A percentile compares a stretch with the other conserved stretches of the same genome.
phyloP scores from a whole-genome alignment of 2,113 vertebrate species.

The Apus apus region DNA sequence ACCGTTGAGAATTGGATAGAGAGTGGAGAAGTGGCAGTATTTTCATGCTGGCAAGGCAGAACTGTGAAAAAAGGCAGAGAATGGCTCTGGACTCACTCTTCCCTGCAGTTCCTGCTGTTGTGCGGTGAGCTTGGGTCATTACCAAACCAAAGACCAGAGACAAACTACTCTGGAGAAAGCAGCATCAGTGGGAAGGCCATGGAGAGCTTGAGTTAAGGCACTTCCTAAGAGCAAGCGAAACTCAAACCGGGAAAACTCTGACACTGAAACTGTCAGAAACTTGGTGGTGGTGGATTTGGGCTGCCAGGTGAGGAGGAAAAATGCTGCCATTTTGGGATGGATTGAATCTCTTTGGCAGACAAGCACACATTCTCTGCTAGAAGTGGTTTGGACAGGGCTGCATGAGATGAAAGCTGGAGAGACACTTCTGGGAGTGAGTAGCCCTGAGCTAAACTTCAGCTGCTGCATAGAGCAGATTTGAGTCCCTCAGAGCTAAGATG shows the following conservation, averaged over 20 bases:
- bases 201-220: not conserved
- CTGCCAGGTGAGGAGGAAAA: not conserved
- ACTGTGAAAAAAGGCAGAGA: not conserved
- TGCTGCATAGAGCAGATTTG: not conserved
- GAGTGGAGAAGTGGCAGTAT: not conserved
- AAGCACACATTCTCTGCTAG: not conserved
- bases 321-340: not conserved
- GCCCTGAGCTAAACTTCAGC: not conserved
- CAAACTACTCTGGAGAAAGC: not conserved
- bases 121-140: not conserved
- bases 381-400: not conserved
- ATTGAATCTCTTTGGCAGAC: not conserved
- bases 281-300: not conserved
- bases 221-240: not conserved
- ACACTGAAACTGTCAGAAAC: not conserved
- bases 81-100: fast-evolving
- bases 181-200: not conserved
- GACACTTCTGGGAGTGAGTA: not conserved
- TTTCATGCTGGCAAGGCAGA: not conserved
- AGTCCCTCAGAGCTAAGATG: not conserved
- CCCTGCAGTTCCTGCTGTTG: fast-evolving
- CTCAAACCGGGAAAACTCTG: not conserved
- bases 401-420: not conserved
- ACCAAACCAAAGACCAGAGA: not conserved
- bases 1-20: not conserved